Percentiles rank a stretch among this genome's conserved stretches.
Conservation (phyloP, 2,888 invertebrate species). For the Lasioglossum leucozonium region DNA sequence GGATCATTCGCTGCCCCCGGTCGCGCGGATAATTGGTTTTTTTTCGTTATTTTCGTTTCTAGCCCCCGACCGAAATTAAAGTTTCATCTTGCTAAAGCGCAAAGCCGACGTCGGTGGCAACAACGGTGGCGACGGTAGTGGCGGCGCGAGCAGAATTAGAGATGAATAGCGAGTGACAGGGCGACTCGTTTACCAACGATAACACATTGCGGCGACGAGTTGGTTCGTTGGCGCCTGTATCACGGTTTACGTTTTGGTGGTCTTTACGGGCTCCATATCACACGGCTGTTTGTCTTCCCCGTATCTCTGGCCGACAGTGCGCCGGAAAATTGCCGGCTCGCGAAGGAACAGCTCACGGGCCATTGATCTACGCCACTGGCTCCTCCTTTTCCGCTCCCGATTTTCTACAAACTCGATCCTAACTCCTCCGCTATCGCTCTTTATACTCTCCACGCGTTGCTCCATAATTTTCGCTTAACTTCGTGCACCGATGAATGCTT, state of each 20-base stretch:
- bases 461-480: too few relatives aligned
- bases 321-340: constrained; percentile 34
- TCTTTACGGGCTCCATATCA: constrained; percentile 68
- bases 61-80: constrained; percentile 61
- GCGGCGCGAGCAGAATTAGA: constrained; percentile 59
- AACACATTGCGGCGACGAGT: constrained; percentile 72
- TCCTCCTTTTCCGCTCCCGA: not conserved
- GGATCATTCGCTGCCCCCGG: constrained; percentile 41
- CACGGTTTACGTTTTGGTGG: constrained; percentile 72
- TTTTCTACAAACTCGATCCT: not conserved
- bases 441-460: too few relatives aligned
- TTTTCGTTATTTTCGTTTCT: constrained; percentile 35
- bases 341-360: not conserved
- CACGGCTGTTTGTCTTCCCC: constrained; percentile 68
- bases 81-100: constrained; percentile 70
- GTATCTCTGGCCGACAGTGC: constrained; percentile 41
- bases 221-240: constrained; percentile 72
- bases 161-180: constrained; percentile 70
- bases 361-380: not conserved
- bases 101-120: constrained; percentile 5
- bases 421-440: not conserved
- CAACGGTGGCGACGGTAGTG: not conserved
- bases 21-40: constrained; percentile 48
- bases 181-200: constrained; percentile 71
- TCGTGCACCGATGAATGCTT: too few relatives aligned